Conservation (phyloP, 2,797 vertebrate genomes). For the Oreochromis grahami region DNA sequence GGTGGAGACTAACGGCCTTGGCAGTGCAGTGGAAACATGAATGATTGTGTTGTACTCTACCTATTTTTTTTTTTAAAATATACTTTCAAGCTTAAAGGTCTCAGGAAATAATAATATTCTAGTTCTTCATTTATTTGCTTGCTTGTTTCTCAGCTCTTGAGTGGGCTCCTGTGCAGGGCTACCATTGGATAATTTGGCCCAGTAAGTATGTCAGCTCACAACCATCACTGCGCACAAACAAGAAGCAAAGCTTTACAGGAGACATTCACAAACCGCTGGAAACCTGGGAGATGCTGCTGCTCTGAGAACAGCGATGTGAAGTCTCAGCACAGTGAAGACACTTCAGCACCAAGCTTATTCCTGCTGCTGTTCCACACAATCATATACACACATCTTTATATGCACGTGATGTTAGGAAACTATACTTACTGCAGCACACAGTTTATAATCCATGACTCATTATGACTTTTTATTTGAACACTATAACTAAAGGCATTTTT, state of each 20-base stretch:
- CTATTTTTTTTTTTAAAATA: background rate
- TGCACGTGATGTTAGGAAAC: background rate
- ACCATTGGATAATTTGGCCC: background rate
- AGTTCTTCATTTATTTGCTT: background rate
- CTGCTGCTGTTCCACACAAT: background rate
- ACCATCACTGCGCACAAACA: fast-evolving
- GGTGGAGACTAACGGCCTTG: fast-evolving
- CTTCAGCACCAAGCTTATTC: background rate
- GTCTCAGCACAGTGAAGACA: background rate
- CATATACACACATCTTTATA: background rate
- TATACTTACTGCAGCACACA: background rate
- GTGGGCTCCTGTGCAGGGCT: background rate
- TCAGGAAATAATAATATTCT: background rate
- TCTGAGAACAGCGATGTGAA: background rate
- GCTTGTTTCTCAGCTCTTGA: background rate
- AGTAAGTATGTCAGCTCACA: background rate
- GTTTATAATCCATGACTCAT: background rate
- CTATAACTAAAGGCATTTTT: background rate
- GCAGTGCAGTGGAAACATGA: background rate
- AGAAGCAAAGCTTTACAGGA: background rate
- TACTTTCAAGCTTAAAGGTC: background rate
- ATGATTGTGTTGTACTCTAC: background rate
- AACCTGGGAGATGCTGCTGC: background rate
- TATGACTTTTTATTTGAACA: background rate
- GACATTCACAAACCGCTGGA: background rate